Percentiles rank a stretch among this genome's conserved stretches.
Evolutionary conservation across 2,888 invertebrate genomes (phyloP).

Genomic region (Melikaiella ostensackeni): DNA sequence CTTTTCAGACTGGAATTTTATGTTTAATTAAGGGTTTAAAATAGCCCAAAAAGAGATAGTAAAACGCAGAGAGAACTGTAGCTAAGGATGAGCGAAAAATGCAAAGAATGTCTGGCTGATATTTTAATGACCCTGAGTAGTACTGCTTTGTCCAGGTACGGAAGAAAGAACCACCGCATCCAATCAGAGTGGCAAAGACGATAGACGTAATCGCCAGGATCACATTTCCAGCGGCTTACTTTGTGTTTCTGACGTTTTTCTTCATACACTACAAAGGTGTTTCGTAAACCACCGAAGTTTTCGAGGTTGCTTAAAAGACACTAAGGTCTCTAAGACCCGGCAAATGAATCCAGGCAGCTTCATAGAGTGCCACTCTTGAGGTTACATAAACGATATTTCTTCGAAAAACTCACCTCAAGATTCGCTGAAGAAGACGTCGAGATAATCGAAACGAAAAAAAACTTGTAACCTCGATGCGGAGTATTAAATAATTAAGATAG

Average conservation of each 20-base stretch:
- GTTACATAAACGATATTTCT: slow-evolving; percentile 17
- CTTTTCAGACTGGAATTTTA: too few relatives aligned
- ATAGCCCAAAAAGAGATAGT: too few relatives aligned
- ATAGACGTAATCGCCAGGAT: slow-evolving; percentile 96
- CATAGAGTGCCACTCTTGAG: not conserved
- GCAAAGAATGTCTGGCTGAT: slow-evolving; percentile 23
- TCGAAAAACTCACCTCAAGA: not conserved
- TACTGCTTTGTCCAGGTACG: slow-evolving; percentile 91
- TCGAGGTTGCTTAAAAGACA: slow-evolving; percentile 32
- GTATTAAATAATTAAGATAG: slow-evolving; percentile 26
- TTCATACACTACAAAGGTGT: slow-evolving; percentile 96
- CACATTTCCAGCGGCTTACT: slow-evolving; percentile 95
- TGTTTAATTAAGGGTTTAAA: too few relatives aligned
- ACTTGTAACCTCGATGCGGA: slow-evolving; percentile 28
- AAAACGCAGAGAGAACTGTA: not conserved
- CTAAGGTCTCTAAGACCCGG: slow-evolving; percentile 4
- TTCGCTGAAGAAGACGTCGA: slow-evolving; percentile 3
- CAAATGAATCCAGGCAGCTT: slow-evolving; percentile 8
- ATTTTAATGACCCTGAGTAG: slow-evolving; percentile 76
- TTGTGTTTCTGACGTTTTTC: slow-evolving; percentile 96
- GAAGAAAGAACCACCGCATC: slow-evolving; percentile 94
- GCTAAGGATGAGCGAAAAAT: not conserved
- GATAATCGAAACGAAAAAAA: not conserved
- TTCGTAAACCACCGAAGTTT: slow-evolving; percentile 79
- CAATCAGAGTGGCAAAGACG: slow-evolving; percentile 95